A percentile compares a stretch with the other conserved stretches of the same genome.
phyloP scores from a whole-genome alignment of 2,888 invertebrate species.

The Branchipolynoe longqiensis region DNA sequence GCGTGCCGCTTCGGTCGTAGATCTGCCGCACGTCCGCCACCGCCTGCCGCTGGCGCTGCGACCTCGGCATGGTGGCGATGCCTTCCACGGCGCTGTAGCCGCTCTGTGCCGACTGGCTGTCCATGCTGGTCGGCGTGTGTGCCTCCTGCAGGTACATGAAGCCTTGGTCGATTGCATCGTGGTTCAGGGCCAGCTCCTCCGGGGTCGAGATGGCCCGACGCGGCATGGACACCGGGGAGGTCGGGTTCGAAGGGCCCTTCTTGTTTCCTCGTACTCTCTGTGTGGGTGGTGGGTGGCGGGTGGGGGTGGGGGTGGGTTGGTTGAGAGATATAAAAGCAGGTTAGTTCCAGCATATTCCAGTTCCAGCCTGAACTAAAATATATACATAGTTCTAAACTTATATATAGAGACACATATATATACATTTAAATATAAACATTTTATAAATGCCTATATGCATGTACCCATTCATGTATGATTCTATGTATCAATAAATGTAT shows the following conservation, averaged over 20 bases:
- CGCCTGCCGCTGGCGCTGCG: slow-evolving; percentile 68
- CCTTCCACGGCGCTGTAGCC: slow-evolving; percentile 57
- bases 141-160: slow-evolving; percentile 18
- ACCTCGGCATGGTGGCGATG: slow-evolving; percentile 72
- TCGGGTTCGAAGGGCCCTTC: slow-evolving; percentile 92
- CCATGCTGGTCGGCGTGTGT: slow-evolving; percentile 52
- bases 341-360: no score
- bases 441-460: no score
- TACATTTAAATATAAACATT: no score
- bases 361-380: no score
- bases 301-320: no score
- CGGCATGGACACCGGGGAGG: slow-evolving; percentile 86
- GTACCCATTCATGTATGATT: no score
- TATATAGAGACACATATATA: no score
- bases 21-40: slow-evolving; percentile 64
- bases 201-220: slow-evolving; percentile 73
- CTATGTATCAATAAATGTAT: no score
- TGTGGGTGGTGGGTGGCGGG: no score
- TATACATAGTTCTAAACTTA: no score
- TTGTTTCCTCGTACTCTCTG: slow-evolving; percentile 86
- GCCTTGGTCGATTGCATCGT: slow-evolving; percentile 61
- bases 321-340: no score
- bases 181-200: slow-evolving; percentile 69
- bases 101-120: slow-evolving; percentile 46
- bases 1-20: neutral